Conservation (phyloP, 2,797 vertebrate species). For the Kryptopterus vitreolus region DNA sequence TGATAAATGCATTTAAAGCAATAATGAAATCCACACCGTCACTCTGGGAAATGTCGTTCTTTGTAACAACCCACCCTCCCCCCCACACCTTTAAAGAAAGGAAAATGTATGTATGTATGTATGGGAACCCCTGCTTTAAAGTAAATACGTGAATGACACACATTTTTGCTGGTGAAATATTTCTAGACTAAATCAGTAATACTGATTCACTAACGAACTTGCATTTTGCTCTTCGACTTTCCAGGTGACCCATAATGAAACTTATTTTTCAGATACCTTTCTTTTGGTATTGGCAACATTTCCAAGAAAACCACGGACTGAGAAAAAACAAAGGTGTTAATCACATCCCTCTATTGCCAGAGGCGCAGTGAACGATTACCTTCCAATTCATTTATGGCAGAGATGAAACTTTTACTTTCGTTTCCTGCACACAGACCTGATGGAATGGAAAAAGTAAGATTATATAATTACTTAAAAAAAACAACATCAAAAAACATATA, state of each 20-base stretch:
- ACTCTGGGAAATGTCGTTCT: no score
- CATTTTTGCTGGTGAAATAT: not conserved
- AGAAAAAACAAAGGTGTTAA: not conserved
- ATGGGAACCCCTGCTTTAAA: no score
- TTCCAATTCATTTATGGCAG: conserved; percentile 19
- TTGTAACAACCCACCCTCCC: no score
- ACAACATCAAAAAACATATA: not conserved
- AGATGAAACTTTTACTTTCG: conserved; percentile 21
- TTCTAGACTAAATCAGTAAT: not conserved
- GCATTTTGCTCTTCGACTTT: not conserved
- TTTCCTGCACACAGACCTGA: conserved; percentile 6
- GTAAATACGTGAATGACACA: not conserved
- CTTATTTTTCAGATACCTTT: not conserved
- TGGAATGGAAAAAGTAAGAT: conserved; percentile 6
- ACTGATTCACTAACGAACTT: not conserved
- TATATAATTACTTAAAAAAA: not conserved
- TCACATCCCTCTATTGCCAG: no score
- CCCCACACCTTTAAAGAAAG: no score
- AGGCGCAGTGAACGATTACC: not conserved
- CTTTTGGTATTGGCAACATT: not conserved
- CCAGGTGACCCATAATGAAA: not conserved
- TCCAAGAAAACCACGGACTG: not conserved
- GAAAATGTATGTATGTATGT: no score
- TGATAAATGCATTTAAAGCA: no score
- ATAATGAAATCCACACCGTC: no score